phyloP scores from a whole-genome alignment of 2,797 vertebrate genomes.

The Neolamprologus multifasciatus region DNA sequence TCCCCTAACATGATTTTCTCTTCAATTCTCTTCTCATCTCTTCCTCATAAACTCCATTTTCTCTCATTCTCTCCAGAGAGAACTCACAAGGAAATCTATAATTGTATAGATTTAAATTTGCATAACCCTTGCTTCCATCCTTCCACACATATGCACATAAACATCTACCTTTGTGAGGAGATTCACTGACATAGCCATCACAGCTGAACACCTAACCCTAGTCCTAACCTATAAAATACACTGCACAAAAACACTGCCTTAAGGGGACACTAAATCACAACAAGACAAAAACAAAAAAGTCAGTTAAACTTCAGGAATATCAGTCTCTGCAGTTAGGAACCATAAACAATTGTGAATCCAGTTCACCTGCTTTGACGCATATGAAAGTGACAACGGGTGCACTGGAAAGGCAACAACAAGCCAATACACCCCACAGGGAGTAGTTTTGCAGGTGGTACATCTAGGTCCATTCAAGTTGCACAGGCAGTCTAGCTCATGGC shows the following conservation, averaged over 20 bases:
- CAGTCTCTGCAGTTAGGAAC: neutral
- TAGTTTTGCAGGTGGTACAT: neutral
- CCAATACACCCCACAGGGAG: neutral
- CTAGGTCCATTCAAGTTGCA: neutral
- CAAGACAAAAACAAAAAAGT: neutral
- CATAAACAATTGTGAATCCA: neutral
- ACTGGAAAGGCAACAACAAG: accelerated
- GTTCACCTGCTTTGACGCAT: neutral
- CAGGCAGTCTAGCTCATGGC: neutral
- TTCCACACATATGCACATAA: neutral
- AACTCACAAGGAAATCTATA: constrained; percentile 15
- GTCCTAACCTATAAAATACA: neutral
- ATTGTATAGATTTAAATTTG: constrained; percentile 22
- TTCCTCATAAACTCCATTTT: constrained; percentile 30
- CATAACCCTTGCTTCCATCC: neutral
- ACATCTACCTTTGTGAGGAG: neutral
- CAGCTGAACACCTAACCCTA: neutral
- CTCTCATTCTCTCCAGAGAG: constrained; percentile 6
- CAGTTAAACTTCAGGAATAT: neutral
- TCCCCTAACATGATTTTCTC: constrained; percentile 32
- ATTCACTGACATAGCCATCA: neutral
- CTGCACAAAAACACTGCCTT: neutral
- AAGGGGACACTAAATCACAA: neutral
- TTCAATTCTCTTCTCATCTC: constrained; percentile 29
- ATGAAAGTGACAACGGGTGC: neutral